Conservation (phyloP, 2,113 vertebrate species). For the Cardinalis cardinalis region DNA sequence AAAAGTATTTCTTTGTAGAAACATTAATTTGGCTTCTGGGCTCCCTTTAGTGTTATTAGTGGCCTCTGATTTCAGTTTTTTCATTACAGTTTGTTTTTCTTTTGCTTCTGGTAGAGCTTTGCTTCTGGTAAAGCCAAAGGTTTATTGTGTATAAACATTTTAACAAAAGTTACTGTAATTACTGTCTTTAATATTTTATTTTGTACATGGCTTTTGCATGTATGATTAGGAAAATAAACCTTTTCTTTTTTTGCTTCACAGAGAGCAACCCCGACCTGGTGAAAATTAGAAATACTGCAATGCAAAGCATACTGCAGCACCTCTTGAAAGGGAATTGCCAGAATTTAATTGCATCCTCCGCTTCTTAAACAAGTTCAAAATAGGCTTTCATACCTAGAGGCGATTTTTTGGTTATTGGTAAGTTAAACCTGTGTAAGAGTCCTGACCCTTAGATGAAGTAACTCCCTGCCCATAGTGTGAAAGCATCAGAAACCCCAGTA, state of each 20-base stretch:
- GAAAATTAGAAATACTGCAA: neutral
- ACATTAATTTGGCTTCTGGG: slow-evolving; percentile 49
- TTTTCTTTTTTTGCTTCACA: neutral
- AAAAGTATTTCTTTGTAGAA: slow-evolving; percentile 43
- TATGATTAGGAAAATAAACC: neutral
- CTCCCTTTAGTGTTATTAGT: slow-evolving; percentile 53
- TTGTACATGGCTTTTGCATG: neutral
- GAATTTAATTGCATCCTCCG: neutral
- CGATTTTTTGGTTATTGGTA: neutral
- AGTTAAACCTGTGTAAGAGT: neutral
- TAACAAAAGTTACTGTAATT: slow-evolving; percentile 37
- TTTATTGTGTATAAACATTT: slow-evolving; percentile 53
- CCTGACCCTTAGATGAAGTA: neutral
- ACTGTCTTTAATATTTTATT: slow-evolving; percentile 27
- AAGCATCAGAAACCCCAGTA: neutral
- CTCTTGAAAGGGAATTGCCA: slow-evolving; percentile 7
- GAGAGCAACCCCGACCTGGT: neutral
- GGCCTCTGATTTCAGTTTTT: slow-evolving; percentile 41
- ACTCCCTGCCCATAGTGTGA: neutral
- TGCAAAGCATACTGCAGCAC: neutral
- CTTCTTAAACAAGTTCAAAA: slow-evolving; percentile 4
- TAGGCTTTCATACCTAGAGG: neutral
- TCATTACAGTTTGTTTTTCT: slow-evolving; percentile 36
- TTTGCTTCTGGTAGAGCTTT: slow-evolving; percentile 37
- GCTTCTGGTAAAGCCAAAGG: slow-evolving; percentile 29